Percentiles rank a stretch among this genome's conserved stretches.
Evolutionary conservation across 2,113 vertebrate species (phyloP).

Genomic region (Callospermophilus lateralis): DNA sequence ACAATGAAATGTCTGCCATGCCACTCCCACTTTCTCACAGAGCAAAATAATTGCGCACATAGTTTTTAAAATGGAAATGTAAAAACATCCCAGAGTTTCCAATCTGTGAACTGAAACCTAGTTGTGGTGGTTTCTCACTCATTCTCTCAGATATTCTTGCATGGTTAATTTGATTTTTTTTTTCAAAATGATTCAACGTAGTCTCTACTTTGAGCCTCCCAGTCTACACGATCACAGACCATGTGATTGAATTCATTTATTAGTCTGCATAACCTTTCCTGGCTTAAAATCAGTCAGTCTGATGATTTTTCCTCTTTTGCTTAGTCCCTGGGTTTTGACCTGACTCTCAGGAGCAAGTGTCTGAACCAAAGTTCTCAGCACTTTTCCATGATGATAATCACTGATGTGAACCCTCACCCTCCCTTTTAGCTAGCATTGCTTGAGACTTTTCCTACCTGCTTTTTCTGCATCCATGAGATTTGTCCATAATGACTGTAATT

Average conservation of each 20-base stretch:
- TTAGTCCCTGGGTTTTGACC: background rate
- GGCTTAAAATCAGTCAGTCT: background rate
- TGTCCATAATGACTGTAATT: background rate
- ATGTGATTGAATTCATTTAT: background rate
- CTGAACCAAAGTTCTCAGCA: background rate
- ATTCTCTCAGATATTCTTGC: background rate
- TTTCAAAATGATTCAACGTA: background rate
- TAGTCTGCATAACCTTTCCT: background rate
- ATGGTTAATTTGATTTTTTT: background rate
- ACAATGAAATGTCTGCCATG: background rate
- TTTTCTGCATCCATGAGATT: background rate
- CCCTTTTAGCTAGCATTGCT: background rate
- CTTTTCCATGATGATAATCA: background rate
- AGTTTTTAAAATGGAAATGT: conserved; percentile 24
- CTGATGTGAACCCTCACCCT: background rate
- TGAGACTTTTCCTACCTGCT: background rate
- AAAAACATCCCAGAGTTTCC: background rate
- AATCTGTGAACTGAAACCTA: background rate
- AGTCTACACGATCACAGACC: background rate
- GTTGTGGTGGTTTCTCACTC: background rate
- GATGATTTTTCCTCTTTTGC: background rate
- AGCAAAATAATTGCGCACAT: background rate
- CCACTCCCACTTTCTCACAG: background rate
- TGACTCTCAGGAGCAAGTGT: background rate
- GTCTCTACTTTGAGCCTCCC: background rate